phyloP scores from a whole-genome alignment of 2,797 vertebrate species.

The Acanthis flammea region DNA sequence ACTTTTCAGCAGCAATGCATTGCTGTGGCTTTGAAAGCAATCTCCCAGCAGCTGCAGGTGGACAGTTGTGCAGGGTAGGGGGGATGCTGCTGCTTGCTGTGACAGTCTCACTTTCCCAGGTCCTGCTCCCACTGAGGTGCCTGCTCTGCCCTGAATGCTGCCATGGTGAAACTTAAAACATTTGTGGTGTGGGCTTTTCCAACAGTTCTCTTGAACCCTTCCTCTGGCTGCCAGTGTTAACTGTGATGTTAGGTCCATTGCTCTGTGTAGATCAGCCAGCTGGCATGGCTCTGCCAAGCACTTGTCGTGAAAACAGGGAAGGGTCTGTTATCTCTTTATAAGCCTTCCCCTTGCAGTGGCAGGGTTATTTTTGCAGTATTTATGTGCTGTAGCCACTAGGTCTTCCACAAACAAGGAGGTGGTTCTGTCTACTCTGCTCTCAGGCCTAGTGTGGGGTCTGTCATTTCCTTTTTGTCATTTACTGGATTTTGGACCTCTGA shows the following conservation, averaged over 20 bases:
- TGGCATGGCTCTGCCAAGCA: neutral
- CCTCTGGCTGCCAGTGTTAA: neutral
- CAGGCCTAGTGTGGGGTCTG: neutral
- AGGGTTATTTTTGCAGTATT: neutral
- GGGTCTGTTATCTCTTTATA: neutral
- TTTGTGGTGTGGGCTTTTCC: neutral
- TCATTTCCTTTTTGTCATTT: neutral
- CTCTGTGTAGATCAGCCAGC: neutral
- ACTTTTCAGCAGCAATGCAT: neutral
- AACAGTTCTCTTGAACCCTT: neutral
- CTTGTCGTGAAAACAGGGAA: neutral
- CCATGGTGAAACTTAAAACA: accelerated
- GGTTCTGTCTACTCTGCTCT: neutral
- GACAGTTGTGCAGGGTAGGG: too few species aligned
- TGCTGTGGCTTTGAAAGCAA: neutral
- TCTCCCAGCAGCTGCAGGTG: neutral
- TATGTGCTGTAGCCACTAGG: neutral
- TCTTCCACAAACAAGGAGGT: neutral
- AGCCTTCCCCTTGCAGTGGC: neutral
- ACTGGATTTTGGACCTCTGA: neutral
- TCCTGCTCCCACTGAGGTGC: neutral
- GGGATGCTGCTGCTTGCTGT: neutral
- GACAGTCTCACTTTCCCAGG: neutral
- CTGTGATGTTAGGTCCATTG: neutral
- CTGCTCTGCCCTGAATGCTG: neutral